Base-by-base conservation (phyloP, 2,113 vertebrate genomes). In the Tachysurus vachellii region DNA sequence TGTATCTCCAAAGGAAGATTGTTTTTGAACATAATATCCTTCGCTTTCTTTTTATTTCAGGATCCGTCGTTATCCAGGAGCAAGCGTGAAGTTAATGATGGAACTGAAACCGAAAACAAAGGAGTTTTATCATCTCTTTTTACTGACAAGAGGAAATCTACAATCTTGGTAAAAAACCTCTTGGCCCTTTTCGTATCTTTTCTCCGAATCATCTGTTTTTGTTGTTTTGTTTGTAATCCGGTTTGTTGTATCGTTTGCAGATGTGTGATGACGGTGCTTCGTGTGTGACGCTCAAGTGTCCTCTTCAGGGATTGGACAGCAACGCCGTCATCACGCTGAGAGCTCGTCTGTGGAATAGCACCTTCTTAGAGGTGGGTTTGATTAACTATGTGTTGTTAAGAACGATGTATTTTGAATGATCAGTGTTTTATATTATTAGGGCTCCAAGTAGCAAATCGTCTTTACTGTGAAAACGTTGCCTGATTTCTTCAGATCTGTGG, bases 331-430 rank as follows among this genome's bases (percentile, higher is more conserved):
- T 99, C 9, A 88, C 94, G 5, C 21, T 99, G 19, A 92, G 93
- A 62, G 96, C 98, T 11, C 96, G 97, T 19, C 90, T 99, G 2
- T 99, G 97, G 97, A 98, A 97, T 80, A 77, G 94, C 84, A 99
- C 98, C 0, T 97, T 99, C 88, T 70, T 96, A 7, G 95, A 98
- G 96, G 98, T 99, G 91, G 89, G 87, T 47, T 42, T 79, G n/a
- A 36, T 36, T 12, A 57, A 36, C 28, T 76, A 54, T 56, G 28
- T 31, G 14, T 28, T 79, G 75, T 75, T n/a, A 5, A 31, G 28
- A 31, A 36, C 66, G 44, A 73, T 26, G 10, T 3, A 64, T 26
- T 4, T 31, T 70, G 14, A 68, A 26, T n/a, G 62, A n/a, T 31
- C 2, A 21, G 9, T 26, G 19, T 12, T 23, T 44, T 50, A 75